Evolutionary conservation across 1,140 invertebrate species (phyloP).

Genomic region (Penaeus indicus): DNA sequence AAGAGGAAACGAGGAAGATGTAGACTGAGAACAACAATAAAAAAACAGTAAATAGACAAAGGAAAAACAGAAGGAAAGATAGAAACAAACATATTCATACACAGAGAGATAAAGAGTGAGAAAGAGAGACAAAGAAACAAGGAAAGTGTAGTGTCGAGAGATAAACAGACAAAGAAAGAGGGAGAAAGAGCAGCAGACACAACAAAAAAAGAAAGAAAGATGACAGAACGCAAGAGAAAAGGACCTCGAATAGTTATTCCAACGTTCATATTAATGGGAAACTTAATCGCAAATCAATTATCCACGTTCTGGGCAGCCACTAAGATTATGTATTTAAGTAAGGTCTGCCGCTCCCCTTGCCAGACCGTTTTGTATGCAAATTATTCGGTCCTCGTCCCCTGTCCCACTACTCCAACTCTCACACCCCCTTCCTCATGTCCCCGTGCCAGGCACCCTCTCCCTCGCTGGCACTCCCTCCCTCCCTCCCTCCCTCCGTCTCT

Average conservation of each 20-base stretch:
- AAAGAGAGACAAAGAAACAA: not conserved
- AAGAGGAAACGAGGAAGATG: too few relatives aligned
- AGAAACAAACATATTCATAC: not conserved
- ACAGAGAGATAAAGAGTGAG: too few relatives aligned
- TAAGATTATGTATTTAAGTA: constrained; percentile 36
- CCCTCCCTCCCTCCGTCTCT: too few relatives aligned
- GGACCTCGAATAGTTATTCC: not conserved
- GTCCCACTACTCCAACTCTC: constrained; percentile 16
- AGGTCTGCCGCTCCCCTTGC: constrained; percentile 30
- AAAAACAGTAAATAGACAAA: too few relatives aligned
- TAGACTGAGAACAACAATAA: too few relatives aligned
- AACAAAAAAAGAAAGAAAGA: not conserved
- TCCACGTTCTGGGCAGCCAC: not conserved
- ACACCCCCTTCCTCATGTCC: constrained; percentile 5
- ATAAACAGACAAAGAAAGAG: not conserved
- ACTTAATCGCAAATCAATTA: constrained; percentile 7
- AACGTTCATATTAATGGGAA: constrained; percentile 10
- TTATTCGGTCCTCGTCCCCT: constrained; percentile 42
- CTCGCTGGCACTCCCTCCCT: not conserved
- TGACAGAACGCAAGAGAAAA: not conserved
- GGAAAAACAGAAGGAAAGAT: not conserved
- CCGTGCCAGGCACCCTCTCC: not conserved
- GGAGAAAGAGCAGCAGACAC: not conserved
- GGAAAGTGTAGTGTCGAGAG: not conserved
- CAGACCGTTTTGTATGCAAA: constrained; percentile 50